Base-by-base conservation (phyloP, 1,140 invertebrate species). In the Brachionus manjavacas region DNA sequence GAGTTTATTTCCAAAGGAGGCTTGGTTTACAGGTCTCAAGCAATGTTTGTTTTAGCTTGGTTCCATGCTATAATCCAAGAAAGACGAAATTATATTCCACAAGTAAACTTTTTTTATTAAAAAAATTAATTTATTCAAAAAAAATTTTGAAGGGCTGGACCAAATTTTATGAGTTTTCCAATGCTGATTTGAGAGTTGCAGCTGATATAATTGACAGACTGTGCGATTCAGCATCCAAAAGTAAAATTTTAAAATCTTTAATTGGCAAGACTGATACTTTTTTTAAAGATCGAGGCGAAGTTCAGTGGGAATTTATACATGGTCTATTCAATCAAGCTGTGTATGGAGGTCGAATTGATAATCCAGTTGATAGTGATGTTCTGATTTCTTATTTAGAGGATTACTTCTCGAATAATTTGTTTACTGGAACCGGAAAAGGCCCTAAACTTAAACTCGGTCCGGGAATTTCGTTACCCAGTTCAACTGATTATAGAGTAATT, bases 31-130 rank as follows among this genome's bases (percentile, higher is more conserved):
- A 80, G 89, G 6, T 85, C 89, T 20, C 91, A 91, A 86, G 90
- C 92, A 23, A 90, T 93, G 49, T 93, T 95, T 87, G 90, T 92
- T 3, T 87, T 95, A 9, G 92, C 93, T 8, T 95, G 94, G 92
- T 91, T 95, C 83, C 95, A 96, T 88, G 94, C 95, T 0, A 91
- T 96, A 6, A 88, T 96, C 20, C 95, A 96, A 88, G 95, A 97
- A 89, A 91, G 96, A 72, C 90, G 95, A 85, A 93, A 92, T 85
- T 96, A 92, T 87, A 94, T 96, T 86, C 94, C 94, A 7, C 93
- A 94, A 87, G 91, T 91, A 41, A 43, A 4, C 85, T 46, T 78
- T 64, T 68, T 68, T 49, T n/a, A n/a, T 23, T 41, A 49, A 23
- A 52, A 79, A 43, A 72, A 68, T 72, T 12, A 35, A 14, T 3